Evolutionary conservation across 2,888 invertebrate genomes (phyloP).

Genomic region (Mermis nigrescens): DNA sequence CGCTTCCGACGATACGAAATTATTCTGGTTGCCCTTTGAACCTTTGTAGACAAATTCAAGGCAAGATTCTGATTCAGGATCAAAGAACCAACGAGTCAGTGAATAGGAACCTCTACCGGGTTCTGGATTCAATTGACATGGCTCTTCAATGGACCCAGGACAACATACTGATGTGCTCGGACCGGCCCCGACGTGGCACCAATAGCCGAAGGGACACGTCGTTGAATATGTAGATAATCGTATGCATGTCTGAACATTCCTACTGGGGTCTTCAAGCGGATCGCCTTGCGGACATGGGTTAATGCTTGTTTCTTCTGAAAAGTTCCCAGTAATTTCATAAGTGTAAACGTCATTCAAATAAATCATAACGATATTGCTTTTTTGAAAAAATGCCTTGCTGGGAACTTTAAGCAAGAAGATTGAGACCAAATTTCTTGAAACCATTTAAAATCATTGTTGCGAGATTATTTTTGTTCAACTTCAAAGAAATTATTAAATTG

Average conservation of each 20-base stretch:
- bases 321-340: too few relatives aligned
- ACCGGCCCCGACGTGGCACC: constrained; percentile 12
- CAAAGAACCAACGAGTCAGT: constrained; percentile 22
- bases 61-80: constrained; percentile 18
- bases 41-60: constrained; percentile 16
- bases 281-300: constrained; percentile 5
- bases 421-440: too few relatives aligned
- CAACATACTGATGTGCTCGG: constrained; percentile 29
- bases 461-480: too few relatives aligned
- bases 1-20: constrained; percentile 13
- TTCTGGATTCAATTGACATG: constrained; percentile 13
- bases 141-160: constrained; percentile 19
- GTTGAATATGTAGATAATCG: neutral
- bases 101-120: constrained; percentile 22
- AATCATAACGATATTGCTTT: too few relatives aligned
- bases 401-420: too few relatives aligned
- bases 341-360: too few relatives aligned
- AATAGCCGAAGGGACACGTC: constrained; percentile 11
- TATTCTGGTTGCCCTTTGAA: constrained; percentile 12
- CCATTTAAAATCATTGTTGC: too few relatives aligned
- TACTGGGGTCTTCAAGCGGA: neutral
- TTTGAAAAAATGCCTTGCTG: too few relatives aligned
- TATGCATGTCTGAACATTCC: neutral
- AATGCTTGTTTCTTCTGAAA: too few relatives aligned
- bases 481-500: too few relatives aligned